These are phyloP conservation scores for Platyura marginata DNA, from an alignment of 1,140 invertebrate genomes.

Conservation along the genomic window DNA sequence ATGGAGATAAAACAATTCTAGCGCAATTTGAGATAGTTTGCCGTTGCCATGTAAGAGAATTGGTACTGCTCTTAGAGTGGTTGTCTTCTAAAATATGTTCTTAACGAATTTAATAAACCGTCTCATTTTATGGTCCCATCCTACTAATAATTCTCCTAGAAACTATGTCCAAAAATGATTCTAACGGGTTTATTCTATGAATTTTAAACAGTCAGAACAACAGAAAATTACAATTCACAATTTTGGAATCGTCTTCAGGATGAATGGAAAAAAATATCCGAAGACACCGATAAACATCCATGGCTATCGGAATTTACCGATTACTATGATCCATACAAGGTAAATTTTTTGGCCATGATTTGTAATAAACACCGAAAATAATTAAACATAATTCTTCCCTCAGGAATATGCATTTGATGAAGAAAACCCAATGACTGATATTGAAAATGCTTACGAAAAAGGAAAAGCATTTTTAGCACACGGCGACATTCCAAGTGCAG, in stretches of 20 bases:
- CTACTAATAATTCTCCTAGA: too few species aligned
- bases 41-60: too few species aligned
- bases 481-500: conserved; percentile 87
- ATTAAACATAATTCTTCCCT: neutral
- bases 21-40: too few species aligned
- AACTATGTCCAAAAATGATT: neutral
- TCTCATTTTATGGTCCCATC: too few species aligned
- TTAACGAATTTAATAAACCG: too few species aligned
- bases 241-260: conserved; percentile 61
- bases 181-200: neutral
- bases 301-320: conserved; percentile 47
- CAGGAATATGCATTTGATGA: conserved; percentile 67
- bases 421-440: conserved; percentile 70
- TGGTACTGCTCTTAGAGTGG: too few species aligned
- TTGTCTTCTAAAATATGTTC: too few species aligned
- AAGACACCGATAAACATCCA: conserved; percentile 31
- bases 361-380: neutral
- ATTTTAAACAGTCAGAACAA: conserved; percentile 5
- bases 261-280: conserved; percentile 54
- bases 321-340: conserved; percentile 43
- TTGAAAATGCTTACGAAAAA: conserved; percentile 67
- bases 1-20: too few species aligned
- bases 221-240: conserved; percentile 34
- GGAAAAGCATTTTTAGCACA: conserved; percentile 63
- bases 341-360: conserved; percentile 9